Evolutionary conservation across 2,113 vertebrate species (phyloP), one percentile per base, ranked within the genome.

Genomic region (Pseudorectes ferrugineus): DNA sequence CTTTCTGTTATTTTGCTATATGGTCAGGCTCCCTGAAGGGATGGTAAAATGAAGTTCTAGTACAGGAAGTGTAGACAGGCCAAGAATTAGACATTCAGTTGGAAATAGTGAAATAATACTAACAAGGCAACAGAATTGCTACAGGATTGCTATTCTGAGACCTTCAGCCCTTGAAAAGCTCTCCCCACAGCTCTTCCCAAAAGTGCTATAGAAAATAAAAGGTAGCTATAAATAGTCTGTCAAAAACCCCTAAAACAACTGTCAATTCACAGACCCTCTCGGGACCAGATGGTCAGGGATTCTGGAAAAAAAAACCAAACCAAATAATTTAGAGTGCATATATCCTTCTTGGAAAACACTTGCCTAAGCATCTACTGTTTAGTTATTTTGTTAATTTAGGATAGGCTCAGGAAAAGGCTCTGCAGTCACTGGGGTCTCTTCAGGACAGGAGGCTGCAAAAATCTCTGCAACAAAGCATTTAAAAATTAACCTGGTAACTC

Each of bases 401-500:
- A 26, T 9, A 42, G 16, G 42, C 42, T 77, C 14, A 31, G 59
- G 71, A 67, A 36, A 68, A 82, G 25, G 48, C 24, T 46, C 26
- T 58, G 24, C 21, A 29, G 21, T 75, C 48, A 36, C 38, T 52
- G 38, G 19, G 68, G 61, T 90, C 51, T 76, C 52, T 65, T 86
- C 15, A 49, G 73, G 75, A 80, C 40, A 70, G 23, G 28, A 63
- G 33, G 21, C 23, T 78, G 57, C 61, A 81, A 72, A 81, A 58
- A 61, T 31, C 33, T 67, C 55, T 72, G 77, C 62, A 67, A 46
- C 3, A 3, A 79, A 62, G 20, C 23, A 48, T 66, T 95, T 90
- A 95, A 96, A 92, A 86, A 93, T 94, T 97, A 97, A 95, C 84
- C 68, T 36, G 78, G 21, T 38, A 78, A 57, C 61, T 91, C 94